phyloP scores from a whole-genome alignment of 2,797 vertebrate genomes.

The Gambusia yucatana region DNA sequence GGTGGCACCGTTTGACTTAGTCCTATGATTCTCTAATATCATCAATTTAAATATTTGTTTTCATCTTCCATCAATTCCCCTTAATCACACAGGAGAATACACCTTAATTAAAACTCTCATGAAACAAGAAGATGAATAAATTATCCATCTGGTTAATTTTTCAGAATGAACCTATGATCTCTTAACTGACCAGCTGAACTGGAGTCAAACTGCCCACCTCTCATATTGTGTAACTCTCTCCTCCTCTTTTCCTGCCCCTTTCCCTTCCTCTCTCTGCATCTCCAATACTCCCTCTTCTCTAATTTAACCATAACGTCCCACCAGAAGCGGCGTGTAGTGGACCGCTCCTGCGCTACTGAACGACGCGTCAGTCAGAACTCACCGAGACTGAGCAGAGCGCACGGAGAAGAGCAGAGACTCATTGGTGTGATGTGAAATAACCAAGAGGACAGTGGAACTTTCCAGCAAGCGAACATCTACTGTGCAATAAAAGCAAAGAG shows the following conservation, averaged over 20 bases:
- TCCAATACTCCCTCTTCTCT: slow-evolving; percentile 17
- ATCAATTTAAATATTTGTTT: background rate
- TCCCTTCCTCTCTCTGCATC: slow-evolving; percentile 33
- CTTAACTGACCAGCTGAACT: slow-evolving; percentile 22
- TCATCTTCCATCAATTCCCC: slow-evolving; percentile 1
- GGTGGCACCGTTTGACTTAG: slow-evolving; percentile 60
- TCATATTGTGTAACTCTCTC: slow-evolving; percentile 59
- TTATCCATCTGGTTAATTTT: background rate
- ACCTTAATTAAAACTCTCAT: background rate
- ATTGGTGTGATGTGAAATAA: slow-evolving; percentile 16
- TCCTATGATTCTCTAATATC: slow-evolving; percentile 4
- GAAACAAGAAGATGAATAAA: background rate
- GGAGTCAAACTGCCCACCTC: slow-evolving; percentile 12
- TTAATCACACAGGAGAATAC: slow-evolving; percentile 7
- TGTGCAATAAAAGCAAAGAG: background rate
- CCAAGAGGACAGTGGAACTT: slow-evolving; percentile 4
- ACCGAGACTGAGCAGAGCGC: slow-evolving; percentile 55
- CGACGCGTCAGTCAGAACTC: slow-evolving; percentile 26
- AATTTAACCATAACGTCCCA: slow-evolving; percentile 48
- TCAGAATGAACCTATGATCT: slow-evolving; percentile 11
- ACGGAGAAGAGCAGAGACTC: slow-evolving; percentile 12
- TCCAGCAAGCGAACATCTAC: background rate
- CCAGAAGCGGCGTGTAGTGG: slow-evolving; percentile 61
- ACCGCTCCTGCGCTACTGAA: slow-evolving; percentile 40
- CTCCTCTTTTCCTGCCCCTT: slow-evolving; percentile 44